A percentile compares a stretch with the other conserved stretches of the same genome.
phyloP scores from a whole-genome alignment of 1,140 invertebrate genomes.

The Sinella curviseta region DNA sequence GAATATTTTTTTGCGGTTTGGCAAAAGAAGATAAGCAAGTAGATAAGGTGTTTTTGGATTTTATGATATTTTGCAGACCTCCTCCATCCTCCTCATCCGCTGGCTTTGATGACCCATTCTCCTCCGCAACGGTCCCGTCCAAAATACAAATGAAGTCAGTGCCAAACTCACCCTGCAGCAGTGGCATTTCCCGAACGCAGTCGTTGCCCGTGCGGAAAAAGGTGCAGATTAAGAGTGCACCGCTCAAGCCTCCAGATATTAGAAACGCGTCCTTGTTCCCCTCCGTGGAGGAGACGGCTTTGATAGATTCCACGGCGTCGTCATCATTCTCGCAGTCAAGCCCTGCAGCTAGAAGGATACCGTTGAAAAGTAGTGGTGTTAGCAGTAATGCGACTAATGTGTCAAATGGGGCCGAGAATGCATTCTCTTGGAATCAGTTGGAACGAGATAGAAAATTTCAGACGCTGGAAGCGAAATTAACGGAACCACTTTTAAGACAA shows the following conservation, averaged over 20 bases:
- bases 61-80: background rate
- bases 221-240: conserved; percentile 23
- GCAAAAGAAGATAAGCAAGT: too few species aligned
- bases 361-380: too few species aligned
- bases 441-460: too few species aligned
- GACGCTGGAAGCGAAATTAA: background rate
- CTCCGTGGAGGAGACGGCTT: conserved; percentile 9
- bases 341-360: too few species aligned
- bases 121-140: background rate
- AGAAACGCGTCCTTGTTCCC: conserved; percentile 32
- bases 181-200: background rate
- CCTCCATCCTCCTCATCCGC: background rate
- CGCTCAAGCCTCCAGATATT: conserved; percentile 38
- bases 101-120: background rate
- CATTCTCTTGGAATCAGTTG: too few species aligned
- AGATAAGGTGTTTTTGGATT: too few species aligned
- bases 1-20: too few species aligned
- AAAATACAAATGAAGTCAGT: background rate
- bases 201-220: conserved; percentile 8
- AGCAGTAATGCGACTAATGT: too few species aligned
- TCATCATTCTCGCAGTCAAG: background rate
- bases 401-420: too few species aligned
- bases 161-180: background rate
- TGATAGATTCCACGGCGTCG: background rate
- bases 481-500: background rate